phyloP scores from a whole-genome alignment of 2,888 invertebrate species.

The Drosophila pegasa region DNA sequence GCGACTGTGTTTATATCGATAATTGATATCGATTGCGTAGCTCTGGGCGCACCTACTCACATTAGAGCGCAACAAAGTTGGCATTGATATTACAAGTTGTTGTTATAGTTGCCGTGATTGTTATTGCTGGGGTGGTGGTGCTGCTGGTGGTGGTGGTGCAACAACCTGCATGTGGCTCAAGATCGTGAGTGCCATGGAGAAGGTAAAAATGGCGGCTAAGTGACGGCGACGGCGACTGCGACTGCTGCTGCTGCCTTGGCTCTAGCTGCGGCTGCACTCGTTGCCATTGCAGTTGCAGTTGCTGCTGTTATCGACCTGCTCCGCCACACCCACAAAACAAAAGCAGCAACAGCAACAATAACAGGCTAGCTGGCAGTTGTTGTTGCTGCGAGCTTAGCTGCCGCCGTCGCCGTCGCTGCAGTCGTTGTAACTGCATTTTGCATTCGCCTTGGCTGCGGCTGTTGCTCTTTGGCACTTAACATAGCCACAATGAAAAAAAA shows the following conservation, averaged over 20 bases:
- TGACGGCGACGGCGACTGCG: slow-evolving; percentile 30
- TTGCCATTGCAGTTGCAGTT: slow-evolving; percentile 16
- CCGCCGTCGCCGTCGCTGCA: slow-evolving; percentile 21
- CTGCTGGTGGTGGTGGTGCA: slow-evolving; percentile 68
- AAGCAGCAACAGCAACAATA: slow-evolving; percentile 21
- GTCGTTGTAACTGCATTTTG: slow-evolving; percentile 52
- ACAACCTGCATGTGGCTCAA: slow-evolving; percentile 84
- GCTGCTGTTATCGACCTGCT: slow-evolving; percentile 60
- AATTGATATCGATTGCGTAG: slow-evolving; percentile 42
- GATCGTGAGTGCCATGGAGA: slow-evolving; percentile 75
- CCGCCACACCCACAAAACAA: slow-evolving; percentile 56
- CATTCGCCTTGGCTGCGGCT: slow-evolving; percentile 80
- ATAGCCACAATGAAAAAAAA: slow-evolving; percentile 41
- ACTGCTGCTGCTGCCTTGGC: slow-evolving; percentile 6
- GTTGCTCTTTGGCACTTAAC: slow-evolving; percentile 80
- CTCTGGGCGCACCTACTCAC: slow-evolving; percentile 17
- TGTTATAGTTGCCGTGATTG: slow-evolving; percentile 10
- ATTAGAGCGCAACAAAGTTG: slow-evolving; percentile 30
- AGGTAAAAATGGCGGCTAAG: slow-evolving; percentile 74
- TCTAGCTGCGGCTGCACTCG: not conserved
- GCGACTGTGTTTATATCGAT: slow-evolving; percentile 40
- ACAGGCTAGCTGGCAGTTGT: slow-evolving; percentile 12
- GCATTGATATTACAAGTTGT: slow-evolving; percentile 43
- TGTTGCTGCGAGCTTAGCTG: slow-evolving; percentile 20
- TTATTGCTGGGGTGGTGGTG: slow-evolving; percentile 31